Conservation (phyloP, 2,888 invertebrate genomes). For the Iselma pallidipennis region DNA sequence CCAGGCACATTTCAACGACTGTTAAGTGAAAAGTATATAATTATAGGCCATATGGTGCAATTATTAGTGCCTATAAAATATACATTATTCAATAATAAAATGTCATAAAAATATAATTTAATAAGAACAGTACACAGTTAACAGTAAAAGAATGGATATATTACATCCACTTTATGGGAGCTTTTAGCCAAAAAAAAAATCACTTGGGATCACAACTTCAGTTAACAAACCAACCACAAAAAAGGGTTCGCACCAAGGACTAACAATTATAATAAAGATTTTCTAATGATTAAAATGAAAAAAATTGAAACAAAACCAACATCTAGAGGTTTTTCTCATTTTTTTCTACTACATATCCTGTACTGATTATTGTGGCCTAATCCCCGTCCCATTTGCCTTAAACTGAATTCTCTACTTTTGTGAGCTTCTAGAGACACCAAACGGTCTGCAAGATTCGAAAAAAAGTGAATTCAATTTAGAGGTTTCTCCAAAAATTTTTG, state of each 20-base stretch:
- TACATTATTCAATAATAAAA: constrained; percentile 15
- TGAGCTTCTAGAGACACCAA: too few relatives aligned
- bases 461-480: too few relatives aligned
- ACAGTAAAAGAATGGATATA: constrained; percentile 16
- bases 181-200: background rate
- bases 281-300: too few relatives aligned
- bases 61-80: constrained; percentile 27
- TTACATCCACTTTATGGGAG: background rate
- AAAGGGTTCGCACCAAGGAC: background rate
- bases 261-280: background rate
- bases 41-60: constrained; percentile 13
- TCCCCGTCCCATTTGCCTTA: background rate
- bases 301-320: background rate
- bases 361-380: background rate
- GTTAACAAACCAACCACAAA: background rate
- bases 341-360: background rate
- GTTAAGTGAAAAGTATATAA: constrained; percentile 7
- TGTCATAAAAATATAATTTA: constrained; percentile 20
- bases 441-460: too few relatives aligned
- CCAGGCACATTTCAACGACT: constrained; percentile 24
- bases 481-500: too few relatives aligned
- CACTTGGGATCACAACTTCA: background rate
- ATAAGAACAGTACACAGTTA: constrained; percentile 17
- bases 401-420: too few relatives aligned
- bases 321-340: background rate